Percentiles rank a stretch among this genome's conserved stretches.
phyloP scores from a whole-genome alignment of 2,888 invertebrate genomes.

The Mamestra brassicae region DNA sequence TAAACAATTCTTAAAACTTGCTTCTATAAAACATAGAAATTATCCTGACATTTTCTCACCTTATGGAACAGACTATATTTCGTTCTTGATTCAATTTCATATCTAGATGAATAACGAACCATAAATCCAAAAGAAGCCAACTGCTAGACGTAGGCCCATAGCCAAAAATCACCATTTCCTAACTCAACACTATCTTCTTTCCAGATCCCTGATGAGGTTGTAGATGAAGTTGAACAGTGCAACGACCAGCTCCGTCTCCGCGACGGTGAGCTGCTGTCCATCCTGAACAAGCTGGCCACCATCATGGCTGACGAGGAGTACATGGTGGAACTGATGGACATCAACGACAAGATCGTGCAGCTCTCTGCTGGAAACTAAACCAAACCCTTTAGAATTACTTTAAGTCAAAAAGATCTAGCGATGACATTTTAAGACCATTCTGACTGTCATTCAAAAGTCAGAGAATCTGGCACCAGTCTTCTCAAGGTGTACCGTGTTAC shows the following conservation, averaged over 20 bases:
- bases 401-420: background rate
- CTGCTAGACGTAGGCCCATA: background rate
- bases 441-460: too few species aligned
- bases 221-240: conserved; percentile 92
- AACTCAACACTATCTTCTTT: conserved; percentile 50
- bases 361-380: conserved; percentile 83
- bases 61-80: background rate
- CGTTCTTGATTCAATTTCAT: background rate
- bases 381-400: background rate
- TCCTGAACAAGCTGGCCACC: conserved; percentile 92
- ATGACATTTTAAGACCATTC: too few species aligned
- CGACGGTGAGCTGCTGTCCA: conserved; percentile 92
- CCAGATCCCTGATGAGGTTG: conserved; percentile 93
- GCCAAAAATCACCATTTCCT: background rate
- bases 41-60: background rate
- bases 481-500: too few species aligned
- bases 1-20: background rate
- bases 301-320: conserved; percentile 94
- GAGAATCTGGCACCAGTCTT: too few species aligned
- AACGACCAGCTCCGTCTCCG: conserved; percentile 94
- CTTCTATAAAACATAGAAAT: background rate
- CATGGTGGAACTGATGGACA: conserved; percentile 93
- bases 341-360: conserved; percentile 93
- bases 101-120: background rate
- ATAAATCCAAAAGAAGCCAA: background rate